Conservation (phyloP, 2,797 vertebrate species). For the Hydrophis major region DNA sequence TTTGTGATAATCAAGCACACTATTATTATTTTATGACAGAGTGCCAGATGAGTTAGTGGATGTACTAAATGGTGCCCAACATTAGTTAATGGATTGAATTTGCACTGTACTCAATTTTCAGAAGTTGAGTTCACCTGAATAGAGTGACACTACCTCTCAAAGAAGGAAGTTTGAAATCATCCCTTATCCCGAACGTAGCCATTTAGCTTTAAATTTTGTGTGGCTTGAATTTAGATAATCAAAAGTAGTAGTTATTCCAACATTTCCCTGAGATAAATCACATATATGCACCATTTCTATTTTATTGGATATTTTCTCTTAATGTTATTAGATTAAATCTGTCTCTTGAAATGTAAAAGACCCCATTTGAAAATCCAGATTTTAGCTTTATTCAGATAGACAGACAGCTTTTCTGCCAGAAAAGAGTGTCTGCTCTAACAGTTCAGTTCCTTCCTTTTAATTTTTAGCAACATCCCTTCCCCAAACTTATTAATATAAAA, state of each 20-base stretch:
- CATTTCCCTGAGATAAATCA: background rate
- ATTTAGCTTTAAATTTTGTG: background rate
- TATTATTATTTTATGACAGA: background rate
- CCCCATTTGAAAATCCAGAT: background rate
- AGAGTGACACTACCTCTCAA: background rate
- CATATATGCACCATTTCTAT: background rate
- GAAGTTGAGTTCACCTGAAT: background rate
- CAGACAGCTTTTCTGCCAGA: background rate
- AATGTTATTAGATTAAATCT: background rate
- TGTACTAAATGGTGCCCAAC: background rate
- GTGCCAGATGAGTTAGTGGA: background rate
- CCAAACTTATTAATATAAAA: background rate
- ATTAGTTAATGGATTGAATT: background rate
- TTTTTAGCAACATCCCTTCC: background rate
- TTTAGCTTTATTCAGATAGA: background rate
- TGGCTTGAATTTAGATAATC: background rate
- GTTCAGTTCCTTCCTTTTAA: background rate
- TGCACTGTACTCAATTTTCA: background rate
- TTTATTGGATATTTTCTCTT: background rate
- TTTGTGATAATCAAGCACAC: background rate
- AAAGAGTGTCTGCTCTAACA: background rate
- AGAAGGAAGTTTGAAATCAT: background rate
- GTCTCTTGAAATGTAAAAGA: background rate
- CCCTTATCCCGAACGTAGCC: background rate
- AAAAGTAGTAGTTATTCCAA: background rate